phyloP scores from a whole-genome alignment of 2,888 invertebrate species.

The Cinara cedri region DNA sequence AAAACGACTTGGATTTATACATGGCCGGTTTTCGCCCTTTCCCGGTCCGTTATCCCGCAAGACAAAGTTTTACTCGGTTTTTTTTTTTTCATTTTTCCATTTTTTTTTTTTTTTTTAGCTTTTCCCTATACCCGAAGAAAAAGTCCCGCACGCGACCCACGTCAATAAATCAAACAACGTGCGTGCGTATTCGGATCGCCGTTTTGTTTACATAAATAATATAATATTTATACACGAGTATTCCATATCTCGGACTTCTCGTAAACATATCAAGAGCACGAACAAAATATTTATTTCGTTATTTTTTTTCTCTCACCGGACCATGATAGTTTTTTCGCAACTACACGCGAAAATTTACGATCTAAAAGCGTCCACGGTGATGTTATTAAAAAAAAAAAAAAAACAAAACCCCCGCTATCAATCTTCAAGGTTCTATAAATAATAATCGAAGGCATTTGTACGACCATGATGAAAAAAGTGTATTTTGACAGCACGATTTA shows the following conservation, averaged over 20 bases:
- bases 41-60: constrained; percentile 47
- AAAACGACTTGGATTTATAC: constrained; percentile 57
- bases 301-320: constrained; percentile 1
- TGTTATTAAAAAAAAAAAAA: background rate
- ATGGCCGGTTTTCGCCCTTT: constrained; percentile 48
- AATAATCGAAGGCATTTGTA: background rate
- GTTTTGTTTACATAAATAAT: constrained; percentile 57
- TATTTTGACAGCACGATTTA: too few species aligned
- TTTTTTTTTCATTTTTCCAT: background rate
- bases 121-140: too few species aligned
- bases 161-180: constrained; percentile 56
- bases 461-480: background rate
- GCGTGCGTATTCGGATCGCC: constrained; percentile 33
- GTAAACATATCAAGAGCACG: constrained; percentile 34
- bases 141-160: constrained; percentile 52
- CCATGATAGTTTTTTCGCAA: background rate
- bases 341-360: background rate
- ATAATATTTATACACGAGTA: background rate
- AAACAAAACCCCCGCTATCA: background rate
- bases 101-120: constrained; percentile 20
- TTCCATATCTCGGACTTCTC: constrained; percentile 46
- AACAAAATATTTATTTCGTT: constrained; percentile 34
- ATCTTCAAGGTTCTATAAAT: background rate
- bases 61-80: constrained; percentile 49
- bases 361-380: background rate